A percentile compares a stretch with the other conserved stretches of the same genome.
phyloP scores from a whole-genome alignment of 2,888 invertebrate genomes.

The Cataglyphis cursor region DNA sequence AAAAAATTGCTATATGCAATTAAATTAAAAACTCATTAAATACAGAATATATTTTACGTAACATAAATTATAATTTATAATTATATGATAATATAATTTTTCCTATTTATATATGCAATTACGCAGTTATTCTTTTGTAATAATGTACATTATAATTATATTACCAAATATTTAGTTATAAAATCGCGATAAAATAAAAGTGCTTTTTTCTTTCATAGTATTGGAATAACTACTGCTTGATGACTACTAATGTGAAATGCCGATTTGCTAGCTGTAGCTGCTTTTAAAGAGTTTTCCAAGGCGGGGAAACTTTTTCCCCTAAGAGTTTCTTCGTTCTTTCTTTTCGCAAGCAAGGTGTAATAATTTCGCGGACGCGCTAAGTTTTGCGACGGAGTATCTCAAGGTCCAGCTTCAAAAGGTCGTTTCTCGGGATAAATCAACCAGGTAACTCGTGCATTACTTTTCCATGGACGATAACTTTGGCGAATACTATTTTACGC shows the following conservation, averaged over 20 bases:
- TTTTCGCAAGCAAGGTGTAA: constrained; percentile 59
- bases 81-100: not conserved
- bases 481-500: constrained; percentile 49
- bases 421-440: constrained; percentile 55
- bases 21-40: too few relatives aligned
- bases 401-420: constrained; percentile 59
- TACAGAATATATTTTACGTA: not conserved
- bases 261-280: constrained; percentile 27
- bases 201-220: not conserved
- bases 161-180: not conserved
- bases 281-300: constrained; percentile 57
- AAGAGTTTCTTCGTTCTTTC: constrained; percentile 57
- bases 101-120: not conserved
- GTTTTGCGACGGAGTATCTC: constrained; percentile 62
- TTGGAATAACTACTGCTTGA: constrained; percentile 61
- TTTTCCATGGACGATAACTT: constrained; percentile 41
- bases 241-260: constrained; percentile 56
- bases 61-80: not conserved
- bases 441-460: constrained; percentile 31
- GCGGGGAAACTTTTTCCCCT: constrained; percentile 58
- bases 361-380: constrained; percentile 69
- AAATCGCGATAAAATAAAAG: not conserved
- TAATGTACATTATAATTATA: not conserved
- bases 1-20: not conserved
- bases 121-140: not conserved